A percentile compares a stretch with the other conserved stretches of the same genome.
These are phyloP conservation scores for Eolophus roseicapilla DNA, from an alignment of 2,113 vertebrate genomes.

Conservation along the genomic window DNA sequence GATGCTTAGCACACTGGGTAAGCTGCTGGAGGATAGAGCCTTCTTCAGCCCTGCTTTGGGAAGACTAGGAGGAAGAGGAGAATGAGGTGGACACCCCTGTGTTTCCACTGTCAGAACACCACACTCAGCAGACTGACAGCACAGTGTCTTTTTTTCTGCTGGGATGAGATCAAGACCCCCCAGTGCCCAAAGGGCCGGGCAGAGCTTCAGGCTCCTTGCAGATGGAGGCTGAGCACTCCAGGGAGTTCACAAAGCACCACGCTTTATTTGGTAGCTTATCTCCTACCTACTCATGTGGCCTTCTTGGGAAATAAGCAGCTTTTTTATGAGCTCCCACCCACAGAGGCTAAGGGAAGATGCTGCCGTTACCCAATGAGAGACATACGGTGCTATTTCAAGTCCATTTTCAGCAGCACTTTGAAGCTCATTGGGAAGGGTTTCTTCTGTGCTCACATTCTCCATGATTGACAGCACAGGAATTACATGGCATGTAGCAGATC, in stretches of 20 bases:
- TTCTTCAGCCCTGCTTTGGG: neutral
- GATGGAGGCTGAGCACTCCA: neutral
- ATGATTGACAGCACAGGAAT: neutral
- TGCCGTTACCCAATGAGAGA: neutral
- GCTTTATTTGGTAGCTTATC: neutral
- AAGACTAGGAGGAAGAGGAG: neutral
- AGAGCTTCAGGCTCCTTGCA: neutral
- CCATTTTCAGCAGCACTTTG: neutral
- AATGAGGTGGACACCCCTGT: neutral
- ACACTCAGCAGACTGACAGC: neutral
- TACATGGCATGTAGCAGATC: neutral
- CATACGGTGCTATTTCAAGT: neutral
- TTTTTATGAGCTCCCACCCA: neutral
- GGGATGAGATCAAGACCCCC: neutral
- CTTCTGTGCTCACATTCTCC: neutral
- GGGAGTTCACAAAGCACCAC: neutral
- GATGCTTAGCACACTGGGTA: neutral
- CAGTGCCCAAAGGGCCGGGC: accelerated
- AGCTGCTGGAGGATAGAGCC: neutral
- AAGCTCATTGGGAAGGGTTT: neutral
- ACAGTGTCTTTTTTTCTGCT: accelerated
- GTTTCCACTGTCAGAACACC: neutral
- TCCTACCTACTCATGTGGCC: neutral
- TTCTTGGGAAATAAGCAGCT: neutral
- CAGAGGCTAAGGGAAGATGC: neutral